Base-by-base conservation (phyloP, 2,888 invertebrate species). In the Eupithecia inturbata region DNA sequence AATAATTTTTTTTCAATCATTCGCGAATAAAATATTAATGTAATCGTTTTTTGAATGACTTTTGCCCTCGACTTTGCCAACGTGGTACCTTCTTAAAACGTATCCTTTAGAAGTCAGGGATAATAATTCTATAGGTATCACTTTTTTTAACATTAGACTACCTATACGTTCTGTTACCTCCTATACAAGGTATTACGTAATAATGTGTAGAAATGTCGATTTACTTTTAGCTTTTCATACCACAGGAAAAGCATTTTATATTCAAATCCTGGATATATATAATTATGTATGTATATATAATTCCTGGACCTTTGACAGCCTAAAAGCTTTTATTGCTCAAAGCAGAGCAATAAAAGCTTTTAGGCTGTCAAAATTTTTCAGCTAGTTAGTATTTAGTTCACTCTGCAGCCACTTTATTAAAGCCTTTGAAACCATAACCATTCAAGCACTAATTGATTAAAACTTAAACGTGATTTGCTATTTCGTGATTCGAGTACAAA, bases 371-470 rank as follows among this genome's bases (percentile, higher is more conserved):
- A n/a, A n/a, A 31, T 62, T 62, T 62, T 7, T 31, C 19, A 62
- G 62, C 31, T 19, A 31, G 62, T 19, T 62, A 14, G 62, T 31
- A 62, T 62, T n/a, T 53, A 53, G 53, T 57, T 26, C 57, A 57
- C 10, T 57, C 4, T 12, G 12, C 9, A 9, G 31, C 28, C 62
- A 19, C 62, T 31, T 62, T 9, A 62, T 62, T 3, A 2, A 62
- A 53, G 62, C 28, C 68, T 53, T 68, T 73, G 69, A 67, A 73
- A 33, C 28, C 64, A 69, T 41, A 67, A 70, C 14, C 57, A 45
- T 66, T 67, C 45, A 69, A 69, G 33, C 66, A 31, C 19, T 28
- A 71, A 45, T 62, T 53, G 62, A 45, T 33, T 63, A 67, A 19
- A 60, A 57, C 7, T 45, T 19, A 49, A 49, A 57, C 28, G 36